Evolutionary conservation across 2,797 vertebrate genomes (phyloP).

Genomic region (Gymnoscopelus braueri): DNA sequence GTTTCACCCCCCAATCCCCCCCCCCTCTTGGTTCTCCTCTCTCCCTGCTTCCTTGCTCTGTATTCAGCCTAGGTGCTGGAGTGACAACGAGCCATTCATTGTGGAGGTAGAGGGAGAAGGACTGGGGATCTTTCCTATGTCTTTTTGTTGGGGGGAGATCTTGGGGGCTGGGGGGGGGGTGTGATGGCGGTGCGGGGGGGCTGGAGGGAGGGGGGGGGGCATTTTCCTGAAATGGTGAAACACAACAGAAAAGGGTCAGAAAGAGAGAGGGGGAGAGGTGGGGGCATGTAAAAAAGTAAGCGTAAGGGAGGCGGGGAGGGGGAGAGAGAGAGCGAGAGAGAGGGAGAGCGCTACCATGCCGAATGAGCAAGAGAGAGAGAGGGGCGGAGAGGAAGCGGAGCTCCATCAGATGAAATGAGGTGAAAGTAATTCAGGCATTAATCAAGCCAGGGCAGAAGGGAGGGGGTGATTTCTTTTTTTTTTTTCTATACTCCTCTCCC

Average conservation of each 20-base stretch:
- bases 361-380: constrained; percentile 86
- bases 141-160: constrained; percentile 47
- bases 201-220: constrained; percentile 24
- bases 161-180: constrained; percentile 15
- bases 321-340: constrained; percentile 58
- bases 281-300: constrained; percentile 3
- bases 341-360: constrained; percentile 80
- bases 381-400: constrained; percentile 87
- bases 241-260: constrained; percentile 56
- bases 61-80: constrained; percentile 84
- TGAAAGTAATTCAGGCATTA: constrained; percentile 90
- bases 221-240: constrained; percentile 72
- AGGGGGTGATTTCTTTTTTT: constrained; percentile 73
- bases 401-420: constrained; percentile 90
- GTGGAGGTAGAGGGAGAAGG: constrained; percentile 78
- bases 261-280: constrained; percentile 29
- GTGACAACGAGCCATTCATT: constrained; percentile 86
- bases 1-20: constrained; percentile 11
- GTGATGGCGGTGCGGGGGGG: constrained; percentile 32
- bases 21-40: constrained; percentile 54
- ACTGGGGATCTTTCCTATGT: constrained; percentile 82
- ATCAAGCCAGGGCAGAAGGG: constrained; percentile 86
- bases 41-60: constrained; percentile 78
- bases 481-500: neutral
- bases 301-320: constrained; percentile 31